These are phyloP conservation scores for Temnothorax nylanderi DNA, from an alignment of 1,140 invertebrate species.

Conservation along the genomic window DNA sequence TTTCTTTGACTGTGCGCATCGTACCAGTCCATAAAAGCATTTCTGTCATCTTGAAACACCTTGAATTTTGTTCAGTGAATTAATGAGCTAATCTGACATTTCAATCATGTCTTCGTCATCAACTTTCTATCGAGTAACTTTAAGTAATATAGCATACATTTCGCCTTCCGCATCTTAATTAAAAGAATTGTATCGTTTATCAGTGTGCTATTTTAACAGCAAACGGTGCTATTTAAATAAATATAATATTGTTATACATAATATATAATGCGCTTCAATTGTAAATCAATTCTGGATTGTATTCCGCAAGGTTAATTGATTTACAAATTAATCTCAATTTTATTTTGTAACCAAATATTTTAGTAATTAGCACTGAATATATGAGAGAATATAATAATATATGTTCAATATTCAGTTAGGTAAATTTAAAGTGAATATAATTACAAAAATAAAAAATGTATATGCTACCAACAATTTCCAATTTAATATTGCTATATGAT, in stretches of 20 bases:
- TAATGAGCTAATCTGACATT: constrained; percentile 5
- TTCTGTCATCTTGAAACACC: neutral
- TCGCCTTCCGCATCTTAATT: neutral
- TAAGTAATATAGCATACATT: neutral
- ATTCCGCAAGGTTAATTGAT: constrained; percentile 7
- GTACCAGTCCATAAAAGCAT: constrained; percentile 2
- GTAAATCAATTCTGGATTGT: neutral
- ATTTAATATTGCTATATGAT: neutral
- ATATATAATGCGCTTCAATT: neutral
- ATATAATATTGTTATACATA: neutral
- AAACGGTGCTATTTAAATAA: neutral
- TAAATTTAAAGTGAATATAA: neutral
- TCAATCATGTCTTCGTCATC: neutral
- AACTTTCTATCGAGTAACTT: constrained; percentile 8
- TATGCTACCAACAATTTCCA: neutral
- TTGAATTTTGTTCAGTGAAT: neutral
- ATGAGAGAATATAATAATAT: neutral
- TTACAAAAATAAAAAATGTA: neutral
- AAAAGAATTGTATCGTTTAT: neutral
- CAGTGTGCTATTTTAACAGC: neutral
- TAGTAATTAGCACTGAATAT: neutral
- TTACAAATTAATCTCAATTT: neutral
- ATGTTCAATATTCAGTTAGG: neutral
- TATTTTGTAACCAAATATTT: neutral
- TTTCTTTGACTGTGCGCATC: neutral